Percentiles rank a stretch among this genome's conserved stretches.
Conservation (phyloP, 2,888 invertebrate genomes). For the Micropterix aruncella region DNA sequence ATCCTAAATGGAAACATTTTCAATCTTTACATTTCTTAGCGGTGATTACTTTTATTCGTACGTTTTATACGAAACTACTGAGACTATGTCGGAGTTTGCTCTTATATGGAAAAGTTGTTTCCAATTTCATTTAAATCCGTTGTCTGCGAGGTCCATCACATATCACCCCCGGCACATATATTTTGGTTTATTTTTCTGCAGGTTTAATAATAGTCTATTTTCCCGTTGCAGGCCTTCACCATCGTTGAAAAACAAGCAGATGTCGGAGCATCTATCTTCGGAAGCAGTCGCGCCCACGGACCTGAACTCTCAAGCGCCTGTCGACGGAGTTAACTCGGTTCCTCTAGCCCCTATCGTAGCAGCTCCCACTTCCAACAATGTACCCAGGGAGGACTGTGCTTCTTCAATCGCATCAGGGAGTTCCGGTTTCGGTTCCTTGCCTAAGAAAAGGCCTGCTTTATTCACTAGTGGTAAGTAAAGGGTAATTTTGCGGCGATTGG, state of each 20-base stretch:
- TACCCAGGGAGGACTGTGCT: conserved; percentile 43
- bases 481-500: too few species aligned
- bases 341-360: conserved; percentile 1
- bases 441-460: conserved; percentile 55
- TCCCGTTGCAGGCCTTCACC: conserved; percentile 42
- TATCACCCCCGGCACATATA: too few species aligned
- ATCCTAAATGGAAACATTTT: too few species aligned
- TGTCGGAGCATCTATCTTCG: conserved; percentile 18
- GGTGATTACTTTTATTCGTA: too few species aligned
- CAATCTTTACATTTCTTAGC: too few species aligned
- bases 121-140: too few species aligned
- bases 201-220: not conserved
- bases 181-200: not conserved
- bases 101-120: too few species aligned
- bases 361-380: conserved; percentile 15
- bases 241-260: conserved; percentile 41
- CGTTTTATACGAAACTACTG: too few species aligned
- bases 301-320: not conserved
- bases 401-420: conserved; percentile 60
- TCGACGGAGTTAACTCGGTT: conserved; percentile 1
- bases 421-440: conserved; percentile 76
- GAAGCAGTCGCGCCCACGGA: conserved; percentile 1
- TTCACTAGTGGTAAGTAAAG: conserved; percentile 10
- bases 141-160: too few species aligned
- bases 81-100: too few species aligned